A percentile compares a stretch with the other conserved stretches of the same genome.
Evolutionary conservation across 2,797 vertebrate species (phyloP).

Genomic region (Danionella dracula): DNA sequence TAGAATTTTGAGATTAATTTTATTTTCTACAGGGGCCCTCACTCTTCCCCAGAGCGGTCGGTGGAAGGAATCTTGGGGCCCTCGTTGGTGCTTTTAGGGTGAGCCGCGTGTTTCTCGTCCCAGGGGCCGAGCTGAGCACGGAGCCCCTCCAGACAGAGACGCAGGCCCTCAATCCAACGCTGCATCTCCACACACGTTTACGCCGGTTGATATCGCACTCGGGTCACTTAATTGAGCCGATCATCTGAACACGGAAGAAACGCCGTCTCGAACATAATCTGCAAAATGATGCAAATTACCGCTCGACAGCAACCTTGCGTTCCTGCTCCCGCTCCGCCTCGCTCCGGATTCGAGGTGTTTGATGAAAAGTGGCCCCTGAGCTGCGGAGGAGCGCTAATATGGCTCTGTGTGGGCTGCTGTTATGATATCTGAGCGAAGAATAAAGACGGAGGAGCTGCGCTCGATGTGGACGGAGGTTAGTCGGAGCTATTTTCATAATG

Average conservation of each 20-base stretch:
- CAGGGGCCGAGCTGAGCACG: too few relatives aligned
- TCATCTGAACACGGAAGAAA: constrained; percentile 76
- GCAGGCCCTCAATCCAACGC: constrained; percentile 75
- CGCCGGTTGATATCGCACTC: constrained; percentile 73
- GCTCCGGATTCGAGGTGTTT: constrained; percentile 38
- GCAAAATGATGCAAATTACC: constrained; percentile 78
- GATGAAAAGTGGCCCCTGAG: constrained; percentile 37
- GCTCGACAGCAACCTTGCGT: constrained; percentile 50
- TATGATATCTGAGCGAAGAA: constrained; percentile 44
- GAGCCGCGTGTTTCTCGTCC: too few relatives aligned
- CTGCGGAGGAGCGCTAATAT: constrained; percentile 46
- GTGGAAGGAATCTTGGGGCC: too few relatives aligned
- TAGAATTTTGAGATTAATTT: too few relatives aligned
- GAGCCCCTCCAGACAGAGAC: constrained; percentile 72
- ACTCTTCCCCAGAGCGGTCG: too few relatives aligned
- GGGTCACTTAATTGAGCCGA: constrained; percentile 78
- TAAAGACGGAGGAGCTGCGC: constrained; percentile 13
- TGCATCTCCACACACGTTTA: constrained; percentile 79
- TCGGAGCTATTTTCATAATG: constrained; percentile 41
- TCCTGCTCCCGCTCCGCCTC: constrained; percentile 9
- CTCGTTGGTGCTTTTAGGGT: too few relatives aligned
- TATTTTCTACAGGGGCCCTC: too few relatives aligned
- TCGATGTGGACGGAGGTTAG: constrained; percentile 19
- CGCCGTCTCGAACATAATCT: constrained; percentile 65
- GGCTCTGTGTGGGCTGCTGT: constrained; percentile 43